Conservation (phyloP, 2,888 invertebrate genomes). For the Lasioglossum figueresi region DNA sequence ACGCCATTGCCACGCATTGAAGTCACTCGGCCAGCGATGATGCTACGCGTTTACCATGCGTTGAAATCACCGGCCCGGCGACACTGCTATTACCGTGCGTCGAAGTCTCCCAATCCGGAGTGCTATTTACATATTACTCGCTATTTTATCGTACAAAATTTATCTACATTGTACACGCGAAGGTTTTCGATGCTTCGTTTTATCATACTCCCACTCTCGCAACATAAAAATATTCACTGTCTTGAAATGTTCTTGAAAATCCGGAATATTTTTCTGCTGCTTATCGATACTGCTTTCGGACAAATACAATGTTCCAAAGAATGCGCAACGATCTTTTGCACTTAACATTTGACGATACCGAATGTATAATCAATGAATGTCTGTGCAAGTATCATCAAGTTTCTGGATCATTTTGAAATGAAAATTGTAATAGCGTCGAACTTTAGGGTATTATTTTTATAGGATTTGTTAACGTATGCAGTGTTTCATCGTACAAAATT, state of each 20-base stretch:
- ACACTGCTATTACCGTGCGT: not conserved
- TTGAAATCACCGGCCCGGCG: constrained; percentile 1
- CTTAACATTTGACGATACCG: not conserved
- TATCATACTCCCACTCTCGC: not conserved
- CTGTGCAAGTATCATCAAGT: not conserved
- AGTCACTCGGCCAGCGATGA: constrained; percentile 9
- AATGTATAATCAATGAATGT: not conserved
- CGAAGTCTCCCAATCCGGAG: not conserved
- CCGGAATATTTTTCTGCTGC: not conserved
- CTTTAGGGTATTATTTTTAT: too few species aligned
- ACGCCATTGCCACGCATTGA: constrained; percentile 2
- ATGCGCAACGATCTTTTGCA: not conserved
- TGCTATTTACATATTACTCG: not conserved
- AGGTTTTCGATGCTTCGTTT: not conserved
- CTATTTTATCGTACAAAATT: not conserved
- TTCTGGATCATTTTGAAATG: too few species aligned
- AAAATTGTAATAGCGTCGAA: not conserved
- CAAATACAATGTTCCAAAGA: not conserved
- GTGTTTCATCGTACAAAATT: not conserved
- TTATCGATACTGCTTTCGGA: not conserved
- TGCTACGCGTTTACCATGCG: constrained; percentile 1
- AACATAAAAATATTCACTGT: not conserved
- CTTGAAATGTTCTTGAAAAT: not conserved
- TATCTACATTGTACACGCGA: not conserved
- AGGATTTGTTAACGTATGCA: not conserved